A percentile compares a stretch with the other conserved stretches of the same genome.
Evolutionary conservation across 2,113 vertebrate species (phyloP).

Genomic region (Theristicus caerulescens): DNA sequence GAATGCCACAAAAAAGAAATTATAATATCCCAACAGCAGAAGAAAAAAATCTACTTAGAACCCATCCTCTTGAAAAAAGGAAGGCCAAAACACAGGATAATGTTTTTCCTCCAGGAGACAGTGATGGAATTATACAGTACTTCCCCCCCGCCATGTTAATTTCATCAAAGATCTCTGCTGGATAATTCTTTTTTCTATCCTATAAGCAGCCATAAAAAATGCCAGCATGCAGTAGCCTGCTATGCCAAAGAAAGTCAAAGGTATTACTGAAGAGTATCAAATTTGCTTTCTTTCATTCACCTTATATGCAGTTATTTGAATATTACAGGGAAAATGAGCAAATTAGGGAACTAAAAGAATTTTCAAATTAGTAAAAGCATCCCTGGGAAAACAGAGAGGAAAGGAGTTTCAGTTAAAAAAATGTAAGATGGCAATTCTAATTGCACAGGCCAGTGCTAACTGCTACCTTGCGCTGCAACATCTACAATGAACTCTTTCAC

Average conservation of each 20-base stretch:
- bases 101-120: neutral
- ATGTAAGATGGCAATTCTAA: neutral
- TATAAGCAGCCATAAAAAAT: neutral
- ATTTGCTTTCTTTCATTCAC: neutral
- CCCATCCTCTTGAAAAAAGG: neutral
- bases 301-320: neutral
- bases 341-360: neutral
- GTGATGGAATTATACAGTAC: neutral
- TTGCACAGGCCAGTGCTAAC: neutral
- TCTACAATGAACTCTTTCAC: neutral
- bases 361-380: neutral
- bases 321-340: neutral
- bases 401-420: neutral
- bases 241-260: neutral
- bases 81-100: neutral
- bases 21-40: neutral
- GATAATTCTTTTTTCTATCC: neutral
- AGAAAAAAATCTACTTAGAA: neutral
- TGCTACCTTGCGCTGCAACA: neutral
- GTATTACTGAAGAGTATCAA: neutral
- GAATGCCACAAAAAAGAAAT: neutral
- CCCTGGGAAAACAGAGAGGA: neutral
- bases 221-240: neutral
- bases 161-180: neutral
- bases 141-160: rapidly evolving